Evolutionary conservation across 2,113 vertebrate species (phyloP), one percentile per base, ranked within the genome.

Genomic region (Loxodonta africana): DNA sequence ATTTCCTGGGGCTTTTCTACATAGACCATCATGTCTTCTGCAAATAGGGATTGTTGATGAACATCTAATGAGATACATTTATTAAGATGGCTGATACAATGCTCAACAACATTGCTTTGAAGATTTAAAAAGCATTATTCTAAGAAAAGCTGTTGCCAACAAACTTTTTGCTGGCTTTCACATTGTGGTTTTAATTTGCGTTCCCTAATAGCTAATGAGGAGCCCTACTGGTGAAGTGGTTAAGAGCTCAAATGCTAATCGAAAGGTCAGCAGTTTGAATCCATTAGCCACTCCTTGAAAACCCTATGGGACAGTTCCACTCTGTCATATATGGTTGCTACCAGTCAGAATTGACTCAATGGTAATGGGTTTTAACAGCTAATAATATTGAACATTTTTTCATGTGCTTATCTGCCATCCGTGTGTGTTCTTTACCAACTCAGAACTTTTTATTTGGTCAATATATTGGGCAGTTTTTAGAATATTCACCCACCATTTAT

Each of bases 401-500:
- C 48, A 17, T 57, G 53, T 57, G 53, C 15, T 57, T 57, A 57
- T 57, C 15, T 57, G 11, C 53, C 11, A 57, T 57, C 53, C 15
- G 53, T 57, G 15, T 57, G 15, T 57, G 53, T 57, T 57, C 53
- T 57, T 90, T 69, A 71, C 25, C 33, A 78, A 14, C 71, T 90
- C 18, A 83, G 26, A 87, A 9, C 8, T 87, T 95, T 92, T 84
- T 89, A 48, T 53, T 41, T 92, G 51, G 57, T 85, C 6, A 91
- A 0, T 44, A 26, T 25, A 30, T 85, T 83, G 41, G 82, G 44
- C 0, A 46, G 12, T 7, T 88, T 93, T 84, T 88, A 57, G 15
- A 73, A 23, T 91, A 85, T 41, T 93, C 78, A 94, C 44, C 44
- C 37, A 73, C 21, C 30, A 51, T 93, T 83, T 95, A 81, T 91